Evolutionary conservation across 2,888 invertebrate genomes (phyloP).

Genomic region (Quadroppia sp.): DNA sequence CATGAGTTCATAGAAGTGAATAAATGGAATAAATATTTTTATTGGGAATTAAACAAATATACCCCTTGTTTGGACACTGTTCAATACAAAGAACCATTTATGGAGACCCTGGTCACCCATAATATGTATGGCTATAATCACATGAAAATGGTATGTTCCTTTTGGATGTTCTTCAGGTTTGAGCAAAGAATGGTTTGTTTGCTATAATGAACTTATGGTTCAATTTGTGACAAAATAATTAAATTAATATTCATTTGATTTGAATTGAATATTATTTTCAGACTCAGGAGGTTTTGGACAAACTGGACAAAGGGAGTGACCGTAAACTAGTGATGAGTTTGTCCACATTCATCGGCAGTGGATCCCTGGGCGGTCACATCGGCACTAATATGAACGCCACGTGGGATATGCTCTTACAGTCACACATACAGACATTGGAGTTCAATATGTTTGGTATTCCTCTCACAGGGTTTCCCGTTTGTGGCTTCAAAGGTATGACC

Average conservation of each 20-base stretch:
- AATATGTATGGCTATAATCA: conserved; percentile 59
- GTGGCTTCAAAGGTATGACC: conserved; percentile 67
- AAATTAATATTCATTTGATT: no score
- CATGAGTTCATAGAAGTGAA: neutral
- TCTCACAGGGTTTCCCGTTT: conserved; percentile 66
- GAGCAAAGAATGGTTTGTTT: conserved; percentile 45
- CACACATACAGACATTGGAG: conserved; percentile 57
- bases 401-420: conserved; percentile 60
- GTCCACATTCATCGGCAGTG: conserved; percentile 52
- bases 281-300: neutral
- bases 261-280: no score
- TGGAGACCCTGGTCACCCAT: conserved; percentile 47
- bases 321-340: conserved; percentile 50
- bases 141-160: conserved; percentile 50
- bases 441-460: conserved; percentile 57
- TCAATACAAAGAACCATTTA: neutral
- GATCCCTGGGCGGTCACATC: conserved; percentile 51
- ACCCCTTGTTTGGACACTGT: conserved; percentile 35
- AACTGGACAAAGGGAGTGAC: conserved; percentile 4
- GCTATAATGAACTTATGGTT: no score
- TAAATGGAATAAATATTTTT: conserved; percentile 36
- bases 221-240: no score
- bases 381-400: conserved; percentile 58
- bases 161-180: no score
- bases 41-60: conserved; percentile 14